Conservation (phyloP, 2,797 vertebrate genomes). For the Adrianichthys oophorus region DNA sequence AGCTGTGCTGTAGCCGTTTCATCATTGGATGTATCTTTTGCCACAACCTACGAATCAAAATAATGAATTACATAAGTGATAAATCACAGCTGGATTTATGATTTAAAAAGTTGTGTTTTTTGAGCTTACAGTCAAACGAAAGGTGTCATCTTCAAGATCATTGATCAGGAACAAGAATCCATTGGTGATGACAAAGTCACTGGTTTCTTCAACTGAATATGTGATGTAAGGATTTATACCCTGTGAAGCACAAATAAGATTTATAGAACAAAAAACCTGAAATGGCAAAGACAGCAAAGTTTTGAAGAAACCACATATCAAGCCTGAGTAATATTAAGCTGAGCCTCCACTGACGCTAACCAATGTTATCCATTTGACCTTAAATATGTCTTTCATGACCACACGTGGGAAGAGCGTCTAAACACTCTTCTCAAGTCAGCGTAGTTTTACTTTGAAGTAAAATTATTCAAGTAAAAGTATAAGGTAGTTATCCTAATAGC, state of each 20-base stretch:
- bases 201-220: slow-evolving; percentile 69
- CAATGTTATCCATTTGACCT: no score
- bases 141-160: slow-evolving; percentile 13
- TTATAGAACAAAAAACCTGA: no score
- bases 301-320: no score
- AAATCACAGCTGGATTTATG: neutral
- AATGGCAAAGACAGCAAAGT: no score
- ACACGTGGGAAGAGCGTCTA: no score
- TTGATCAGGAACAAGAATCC: slow-evolving; percentile 75
- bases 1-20: slow-evolving; percentile 49
- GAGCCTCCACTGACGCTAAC: no score
- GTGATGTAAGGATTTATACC: slow-evolving; percentile 79
- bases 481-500: no score
- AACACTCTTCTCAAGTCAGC: no score
- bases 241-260: slow-evolving; percentile 58
- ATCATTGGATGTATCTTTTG: slow-evolving; percentile 49
- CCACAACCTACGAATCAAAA: slow-evolving; percentile 56
- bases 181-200: slow-evolving; percentile 61
- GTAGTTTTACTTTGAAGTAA: no score
- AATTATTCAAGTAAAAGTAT: no score
- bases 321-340: no score
- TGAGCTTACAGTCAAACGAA: slow-evolving; percentile 61
- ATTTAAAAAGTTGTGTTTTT: neutral
- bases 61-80: neutral
- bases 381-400: no score